Evolutionary conservation across 2,113 vertebrate genomes (phyloP).

Genomic region (Phoxinus phoxinus): DNA sequence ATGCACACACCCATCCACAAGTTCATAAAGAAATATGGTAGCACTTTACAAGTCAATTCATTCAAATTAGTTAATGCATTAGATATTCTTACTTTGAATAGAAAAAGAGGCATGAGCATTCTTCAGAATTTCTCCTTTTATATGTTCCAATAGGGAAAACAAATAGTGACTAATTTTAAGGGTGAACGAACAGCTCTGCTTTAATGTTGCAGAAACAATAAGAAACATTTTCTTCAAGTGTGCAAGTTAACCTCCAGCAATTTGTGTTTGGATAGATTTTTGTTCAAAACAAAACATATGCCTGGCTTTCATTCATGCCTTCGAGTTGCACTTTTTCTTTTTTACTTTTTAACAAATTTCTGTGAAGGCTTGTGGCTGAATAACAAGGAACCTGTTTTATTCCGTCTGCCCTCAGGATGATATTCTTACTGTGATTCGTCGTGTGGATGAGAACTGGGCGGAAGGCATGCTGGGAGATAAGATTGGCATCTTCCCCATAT

Average conservation of each 20-base stretch:
- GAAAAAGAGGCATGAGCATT: neutral
- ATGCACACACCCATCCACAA: neutral
- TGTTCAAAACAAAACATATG: neutral
- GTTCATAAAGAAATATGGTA: neutral
- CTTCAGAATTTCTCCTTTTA: neutral
- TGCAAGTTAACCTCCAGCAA: neutral
- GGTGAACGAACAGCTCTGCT: neutral
- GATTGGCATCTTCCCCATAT: conserved; percentile 99
- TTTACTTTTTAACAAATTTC: conserved; percentile 1
- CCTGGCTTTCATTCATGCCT: neutral
- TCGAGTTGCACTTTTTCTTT: neutral
- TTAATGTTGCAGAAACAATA: neutral
- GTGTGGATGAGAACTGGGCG: conserved; percentile 99
- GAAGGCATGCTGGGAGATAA: conserved; percentile 99
- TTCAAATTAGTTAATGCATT: neutral
- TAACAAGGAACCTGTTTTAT: conserved; percentile 33
- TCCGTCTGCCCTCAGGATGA: conserved; percentile 81
- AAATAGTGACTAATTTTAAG: neutral
- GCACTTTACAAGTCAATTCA: neutral
- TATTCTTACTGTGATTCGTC: conserved; percentile 95
- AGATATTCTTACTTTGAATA: neutral
- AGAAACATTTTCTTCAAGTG: neutral
- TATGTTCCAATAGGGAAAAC: neutral
- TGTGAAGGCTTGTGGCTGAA: conserved; percentile 40
- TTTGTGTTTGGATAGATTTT: conserved; percentile 22